Evolutionary conservation across 2,888 invertebrate genomes (phyloP), one percentile per base, ranked within the genome.

Genomic region (Hyppa rectilinea): DNA sequence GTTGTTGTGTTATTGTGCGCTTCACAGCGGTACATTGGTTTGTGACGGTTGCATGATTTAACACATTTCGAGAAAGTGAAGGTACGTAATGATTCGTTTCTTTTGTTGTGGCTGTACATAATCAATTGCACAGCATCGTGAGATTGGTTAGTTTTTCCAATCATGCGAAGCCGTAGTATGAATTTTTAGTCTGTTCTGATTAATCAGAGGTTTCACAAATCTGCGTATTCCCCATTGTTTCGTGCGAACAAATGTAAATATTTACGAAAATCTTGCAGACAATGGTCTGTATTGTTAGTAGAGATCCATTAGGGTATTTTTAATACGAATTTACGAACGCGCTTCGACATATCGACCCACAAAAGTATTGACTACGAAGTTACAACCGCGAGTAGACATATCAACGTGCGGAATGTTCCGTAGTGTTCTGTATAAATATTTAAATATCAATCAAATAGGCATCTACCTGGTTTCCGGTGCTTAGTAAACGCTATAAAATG

Each of bases 41-140:
- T 82, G 73, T 81, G 80, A 79, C 73, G 82, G 83, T 89, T 92
- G 93, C 91, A 94, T 95, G 94, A 92, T 89, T 91, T 87, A 88
- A 91, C 93, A 90, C 76, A 87, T 91, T 92, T 92, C 84, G 83
- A 86, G 83, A 88, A 87, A 91, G 90, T 89, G 88, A 92, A 93
- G 94, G 93, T 93, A 88, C 34, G 78, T 73, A 73, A 90, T 89
- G 81, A 87, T 34, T 71, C 65, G 81, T 88, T 90, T 91, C 91
- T 92, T 93, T 92, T 93, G 91, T 92, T 89, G 84, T 87, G 52
- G 47, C 55, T 71, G 49, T 71, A 56, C 47, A 26, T 40, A 69
- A 45, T 59, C 49, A 62, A 69, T 69, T 71, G 56, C 49, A 67
- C 59, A 62, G 61, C 59, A 53, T 64, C 55, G 55, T 71, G 52